Conservation (phyloP, 2,113 vertebrate genomes). For the Pungitius pungitius region DNA sequence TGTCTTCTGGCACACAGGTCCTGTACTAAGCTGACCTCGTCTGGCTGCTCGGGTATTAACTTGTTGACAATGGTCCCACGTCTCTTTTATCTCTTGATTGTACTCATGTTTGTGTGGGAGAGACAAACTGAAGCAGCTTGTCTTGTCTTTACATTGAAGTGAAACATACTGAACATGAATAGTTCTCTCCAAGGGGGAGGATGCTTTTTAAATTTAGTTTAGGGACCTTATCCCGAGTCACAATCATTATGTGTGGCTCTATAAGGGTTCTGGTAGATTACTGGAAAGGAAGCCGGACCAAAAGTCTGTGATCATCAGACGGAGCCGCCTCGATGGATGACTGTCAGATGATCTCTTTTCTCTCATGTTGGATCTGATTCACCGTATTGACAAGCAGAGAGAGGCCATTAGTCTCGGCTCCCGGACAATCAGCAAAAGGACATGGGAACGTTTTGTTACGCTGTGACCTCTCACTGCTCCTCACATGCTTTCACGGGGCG, state of each 20-base stretch:
- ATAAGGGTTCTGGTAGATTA: neutral
- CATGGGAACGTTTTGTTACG: neutral
- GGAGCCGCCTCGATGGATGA: neutral
- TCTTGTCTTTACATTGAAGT: neutral
- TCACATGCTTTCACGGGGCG: neutral
- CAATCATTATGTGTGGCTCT: neutral
- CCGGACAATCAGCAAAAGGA: neutral
- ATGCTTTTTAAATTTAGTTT: too few relatives aligned
- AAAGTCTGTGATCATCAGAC: neutral
- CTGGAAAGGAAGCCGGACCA: neutral
- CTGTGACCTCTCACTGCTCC: neutral
- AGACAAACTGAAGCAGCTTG: neutral
- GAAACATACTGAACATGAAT: neutral
- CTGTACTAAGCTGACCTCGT: constrained; percentile 46
- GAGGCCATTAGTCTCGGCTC: neutral
- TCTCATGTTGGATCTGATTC: neutral
- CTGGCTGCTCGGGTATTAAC: constrained; percentile 57
- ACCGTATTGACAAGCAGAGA: neutral
- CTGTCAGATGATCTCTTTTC: neutral
- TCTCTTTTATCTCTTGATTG: constrained; percentile 12
- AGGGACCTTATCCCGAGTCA: neutral
- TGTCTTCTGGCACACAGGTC: constrained; percentile 32
- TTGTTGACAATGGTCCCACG: constrained; percentile 46
- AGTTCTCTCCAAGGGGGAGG: neutral
- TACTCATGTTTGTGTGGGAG: constrained; percentile 3